Base-by-base conservation (phyloP, 2,113 vertebrate species). In the Acanthochromis polyacanthus region DNA sequence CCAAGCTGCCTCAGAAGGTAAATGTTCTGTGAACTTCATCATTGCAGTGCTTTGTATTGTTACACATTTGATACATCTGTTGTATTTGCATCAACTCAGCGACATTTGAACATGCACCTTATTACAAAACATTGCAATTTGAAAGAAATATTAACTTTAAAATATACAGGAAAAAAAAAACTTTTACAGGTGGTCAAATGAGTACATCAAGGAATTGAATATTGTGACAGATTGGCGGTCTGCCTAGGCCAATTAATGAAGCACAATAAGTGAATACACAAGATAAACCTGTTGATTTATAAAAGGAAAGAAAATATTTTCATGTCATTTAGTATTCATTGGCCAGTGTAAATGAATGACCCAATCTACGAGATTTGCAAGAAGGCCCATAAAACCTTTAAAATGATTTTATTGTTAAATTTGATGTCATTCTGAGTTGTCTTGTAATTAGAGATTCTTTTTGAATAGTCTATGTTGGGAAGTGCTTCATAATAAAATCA, bases 1-100 rank as follows among this genome's bases (percentile, higher is more conserved):
- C 93, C 58, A 87, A 84, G 53, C 62, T 94, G 86, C 92, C 93
- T 8, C 93, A 94, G 60, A 94, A 94, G 89, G 91, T 92, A 86
- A 84, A 2, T 9, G 3, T 19, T n/a, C 0, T 12, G 43, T 59
- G 50, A 1, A 58, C 3, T 43, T 53, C 5, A 23, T 53, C 19
- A n/a, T 50, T 19, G 17, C 19, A 17, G 3, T 17, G 19, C 6
- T 50, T 50, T 50, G 48, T 17, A 50, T 50, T n/a, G 16, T 50
- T n/a, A 19, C 16, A n/a, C 17, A 50, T n/a, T 50, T 50, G 16
- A 2, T 17, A 8, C 16, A 17, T 15, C 5, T 48, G 25, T 25
- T 25, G 46, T 16, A 4, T 15, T 17, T 48, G 15, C 16, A 6
- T 15, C 5, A 17, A 3, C 46, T 48, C 36, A 38, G 3, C 6